Conservation (phyloP, 2,797 vertebrate genomes). For the Thamnophis elegans region DNA sequence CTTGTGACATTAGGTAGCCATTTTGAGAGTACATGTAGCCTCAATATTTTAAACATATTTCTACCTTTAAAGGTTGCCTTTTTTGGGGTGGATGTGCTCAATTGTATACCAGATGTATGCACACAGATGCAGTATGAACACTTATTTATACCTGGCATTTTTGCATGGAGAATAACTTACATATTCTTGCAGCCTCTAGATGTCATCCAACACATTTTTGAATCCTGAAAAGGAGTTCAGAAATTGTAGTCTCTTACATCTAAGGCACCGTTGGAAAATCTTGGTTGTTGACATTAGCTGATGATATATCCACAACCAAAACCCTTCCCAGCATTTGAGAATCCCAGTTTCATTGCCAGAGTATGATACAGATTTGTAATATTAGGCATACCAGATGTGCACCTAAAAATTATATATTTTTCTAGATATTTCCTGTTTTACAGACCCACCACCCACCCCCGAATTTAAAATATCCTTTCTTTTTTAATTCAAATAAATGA, state of each 20-base stretch:
- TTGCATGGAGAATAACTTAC: neutral
- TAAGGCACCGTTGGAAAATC: neutral
- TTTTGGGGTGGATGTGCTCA: neutral
- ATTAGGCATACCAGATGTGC: neutral
- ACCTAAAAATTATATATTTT: neutral
- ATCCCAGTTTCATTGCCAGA: neutral
- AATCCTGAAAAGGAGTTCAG: neutral
- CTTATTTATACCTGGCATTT: neutral
- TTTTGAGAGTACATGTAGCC: neutral
- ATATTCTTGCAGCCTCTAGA: neutral
- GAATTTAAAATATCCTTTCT: neutral
- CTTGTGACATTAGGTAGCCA: neutral
- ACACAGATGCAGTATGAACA: neutral
- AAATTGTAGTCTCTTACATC: neutral
- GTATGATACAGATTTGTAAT: neutral
- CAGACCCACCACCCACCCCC: neutral
- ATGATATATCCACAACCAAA: neutral
- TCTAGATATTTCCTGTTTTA: constrained; percentile 1
- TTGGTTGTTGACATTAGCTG: neutral
- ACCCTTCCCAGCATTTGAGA: neutral
- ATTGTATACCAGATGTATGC: neutral
- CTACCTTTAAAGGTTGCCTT: neutral
- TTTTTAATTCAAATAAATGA: neutral
- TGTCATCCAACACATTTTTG: neutral
- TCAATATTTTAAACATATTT: neutral